These are phyloP conservation scores for Polypedilum pembai DNA, from an alignment of 1,140 invertebrate species.

Conservation along the genomic window DNA sequence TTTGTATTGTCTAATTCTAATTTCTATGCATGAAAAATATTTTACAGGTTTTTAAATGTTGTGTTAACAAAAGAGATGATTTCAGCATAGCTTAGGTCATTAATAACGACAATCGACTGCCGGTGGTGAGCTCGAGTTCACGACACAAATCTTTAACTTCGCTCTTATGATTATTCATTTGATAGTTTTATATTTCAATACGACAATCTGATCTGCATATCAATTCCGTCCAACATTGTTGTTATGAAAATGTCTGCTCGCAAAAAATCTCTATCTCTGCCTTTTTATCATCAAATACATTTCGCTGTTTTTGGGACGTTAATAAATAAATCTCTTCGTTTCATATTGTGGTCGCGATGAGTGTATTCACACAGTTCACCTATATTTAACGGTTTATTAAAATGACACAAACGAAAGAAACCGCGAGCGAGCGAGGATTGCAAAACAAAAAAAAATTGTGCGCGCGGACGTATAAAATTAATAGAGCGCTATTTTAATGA, in stretches of 20 bases:
- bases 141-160: too few species aligned
- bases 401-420: background rate
- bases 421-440: background rate
- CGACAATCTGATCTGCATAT: too few species aligned
- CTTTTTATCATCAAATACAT: too few species aligned
- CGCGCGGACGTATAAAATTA: background rate
- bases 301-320: background rate
- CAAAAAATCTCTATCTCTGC: too few species aligned
- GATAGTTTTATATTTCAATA: too few species aligned
- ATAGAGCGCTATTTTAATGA: background rate
- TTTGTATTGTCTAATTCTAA: background rate
- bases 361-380: background rate
- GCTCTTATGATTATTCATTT: too few species aligned
- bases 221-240: too few species aligned
- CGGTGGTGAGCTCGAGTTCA: too few species aligned
- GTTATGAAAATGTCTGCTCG: too few species aligned
- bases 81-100: background rate
- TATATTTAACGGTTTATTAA: constrained; percentile 12
- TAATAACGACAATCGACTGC: too few species aligned
- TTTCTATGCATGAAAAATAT: background rate
- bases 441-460: background rate
- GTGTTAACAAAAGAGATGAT: background rate
- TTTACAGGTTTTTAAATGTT: background rate
- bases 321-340: background rate
- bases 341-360: background rate